phyloP scores from a whole-genome alignment of 2,113 vertebrate species.

The Collichthys lucidus region DNA sequence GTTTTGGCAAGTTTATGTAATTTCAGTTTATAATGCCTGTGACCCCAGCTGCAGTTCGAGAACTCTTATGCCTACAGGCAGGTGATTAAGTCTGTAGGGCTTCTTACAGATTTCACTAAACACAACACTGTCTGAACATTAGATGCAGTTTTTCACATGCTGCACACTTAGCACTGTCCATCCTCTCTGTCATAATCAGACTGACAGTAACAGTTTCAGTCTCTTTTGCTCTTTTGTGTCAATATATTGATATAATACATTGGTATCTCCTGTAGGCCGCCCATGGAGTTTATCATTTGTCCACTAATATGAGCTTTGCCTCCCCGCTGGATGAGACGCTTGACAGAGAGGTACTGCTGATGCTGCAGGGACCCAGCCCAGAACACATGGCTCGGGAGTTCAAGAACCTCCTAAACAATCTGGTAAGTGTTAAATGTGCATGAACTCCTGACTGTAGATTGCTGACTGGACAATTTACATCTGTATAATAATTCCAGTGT shows the following conservation, averaged over 20 bases:
- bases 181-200: background rate
- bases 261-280: conserved; percentile 23
- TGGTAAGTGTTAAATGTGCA: conserved; percentile 76
- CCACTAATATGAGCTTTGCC: conserved; percentile 54
- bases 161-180: background rate
- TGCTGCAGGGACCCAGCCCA: conserved; percentile 84
- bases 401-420: conserved; percentile 76
- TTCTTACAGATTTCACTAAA: background rate
- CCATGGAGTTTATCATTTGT: conserved; percentile 64
- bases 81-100: background rate
- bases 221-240: background rate
- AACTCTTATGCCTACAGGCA: background rate
- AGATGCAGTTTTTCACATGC: background rate
- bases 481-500: background rate
- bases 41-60: background rate
- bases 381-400: conserved; percentile 83
- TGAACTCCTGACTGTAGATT: background rate
- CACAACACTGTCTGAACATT: conserved; percentile 7
- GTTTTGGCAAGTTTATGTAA: background rate
- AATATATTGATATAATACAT: background rate
- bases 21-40: background rate
- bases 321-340: conserved; percentile 81
- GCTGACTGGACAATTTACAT: background rate
- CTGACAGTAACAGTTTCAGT: background rate
- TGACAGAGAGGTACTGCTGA: conserved; percentile 87